Base-by-base conservation (phyloP, 1,140 invertebrate species). In the Atta cephalotes region DNA sequence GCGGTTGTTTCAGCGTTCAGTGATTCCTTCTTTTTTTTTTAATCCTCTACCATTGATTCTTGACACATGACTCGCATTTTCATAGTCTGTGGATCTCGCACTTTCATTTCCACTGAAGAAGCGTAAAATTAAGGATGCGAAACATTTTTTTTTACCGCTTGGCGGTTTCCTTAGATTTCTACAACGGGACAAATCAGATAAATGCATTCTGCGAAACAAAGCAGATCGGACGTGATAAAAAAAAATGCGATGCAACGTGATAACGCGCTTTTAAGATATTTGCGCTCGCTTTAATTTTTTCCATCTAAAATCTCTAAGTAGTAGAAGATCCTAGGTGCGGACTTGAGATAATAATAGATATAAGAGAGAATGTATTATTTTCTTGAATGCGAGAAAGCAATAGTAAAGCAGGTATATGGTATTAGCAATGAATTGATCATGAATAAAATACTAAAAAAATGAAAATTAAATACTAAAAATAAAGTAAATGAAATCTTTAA, bases 91-190 rank as follows among this genome's bases (percentile, higher is more conserved):
- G n/a, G 63, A 74, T 65, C 62, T 65, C 18, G 16, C 49, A 79
- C 60, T 80, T 80, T 81, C 70, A 53, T 70, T 63, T 76, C 66
- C 7, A 76, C 14, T 53, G 45, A 63, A 66, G 77, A 7, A 53
- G 21, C 12, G 56, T 12, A 28, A 74, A 68, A 87, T 86, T 58
- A 86, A 82, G 77, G 70, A 80, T 63, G 80, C 58, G 74, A 86
- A 18, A 88, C 16, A 35, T 76, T 62, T 74, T 12, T 25, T 74
- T 78, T 53, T 39, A 51, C n/a, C 35, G n/a, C 14, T 21, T 49
- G 25, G 18, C 16, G 49, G 10, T 88, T 80, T 86, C 35, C 53
- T 53, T 62, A 45, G 77, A 28, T 51, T 21, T 21, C n/a, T 18
- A 18, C 56, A 65, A 77, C 62, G 39, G 51, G 58, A 79, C 51